Evolutionary conservation across 2,797 vertebrate genomes (phyloP), one percentile per base, ranked within the genome.

Genomic region (Nasua narica): DNA sequence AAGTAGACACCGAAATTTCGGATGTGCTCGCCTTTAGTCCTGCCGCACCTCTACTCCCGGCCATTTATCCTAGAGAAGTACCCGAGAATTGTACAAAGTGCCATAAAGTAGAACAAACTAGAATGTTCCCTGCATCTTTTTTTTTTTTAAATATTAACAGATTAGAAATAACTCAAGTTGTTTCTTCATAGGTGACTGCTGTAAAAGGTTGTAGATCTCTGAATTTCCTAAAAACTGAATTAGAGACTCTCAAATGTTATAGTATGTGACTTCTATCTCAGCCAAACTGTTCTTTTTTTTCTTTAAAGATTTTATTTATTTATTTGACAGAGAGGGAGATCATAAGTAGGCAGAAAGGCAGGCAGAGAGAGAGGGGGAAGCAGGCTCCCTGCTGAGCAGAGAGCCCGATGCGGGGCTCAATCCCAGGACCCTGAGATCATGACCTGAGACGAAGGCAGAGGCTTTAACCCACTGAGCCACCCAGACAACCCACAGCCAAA

Each of bases 11-110:
- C 25, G 1, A 32, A 70, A 72, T 54, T 50, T 65, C 40, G 7
- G 23, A 6, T 0, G 2, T 4, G 18, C 12, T 1, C 29, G 29
- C 25, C 21, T 74, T 25, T 10, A 32, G 2, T 48, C 35, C 27
- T 50, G 18, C 32, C 8, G 58, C 3, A 12, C 5, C 21, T 54
- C 7, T 62, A 1, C 32, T 27, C 2, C 35, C 4, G 8, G 4
- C 5, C 46, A 16, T 32, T 40, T 2, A 3, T 27, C 54, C 50
- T 29, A 21, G 23, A 21, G 60, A 62, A 50, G 25, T 8, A 25
- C 54, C 25, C 8, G 4, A 2, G 2, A 32, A 8, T n/a, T 72
- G 23, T 46, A 54, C 15, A 9, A 25, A 83, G 56, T 58, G 19
- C 5, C 2, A 19, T 5, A 37, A 46, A 56, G 21, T 23, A 56